Percentiles rank a stretch among this genome's conserved stretches.
phyloP scores from a whole-genome alignment of 2,113 vertebrate species.

The Merops nubicus region DNA sequence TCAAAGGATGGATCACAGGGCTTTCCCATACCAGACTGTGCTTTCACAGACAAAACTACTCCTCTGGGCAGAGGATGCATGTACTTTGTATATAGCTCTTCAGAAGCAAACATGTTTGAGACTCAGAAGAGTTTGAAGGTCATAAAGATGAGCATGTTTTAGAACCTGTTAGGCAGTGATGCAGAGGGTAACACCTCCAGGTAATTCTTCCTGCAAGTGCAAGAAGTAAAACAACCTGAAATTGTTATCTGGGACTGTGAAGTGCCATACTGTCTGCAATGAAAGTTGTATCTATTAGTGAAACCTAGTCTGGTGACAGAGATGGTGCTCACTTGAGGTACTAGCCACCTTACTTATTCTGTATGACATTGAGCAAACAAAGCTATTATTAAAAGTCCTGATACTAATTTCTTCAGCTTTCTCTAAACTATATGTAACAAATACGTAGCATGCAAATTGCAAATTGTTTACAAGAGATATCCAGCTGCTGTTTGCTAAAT shows the following conservation, averaged over 20 bases:
- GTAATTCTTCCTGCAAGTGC: background rate
- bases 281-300: background rate
- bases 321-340: background rate
- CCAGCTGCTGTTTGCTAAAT: background rate
- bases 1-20: background rate
- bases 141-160: background rate
- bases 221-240: background rate
- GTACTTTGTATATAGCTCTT: background rate
- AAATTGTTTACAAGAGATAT: background rate
- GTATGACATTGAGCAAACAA: background rate
- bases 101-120: background rate
- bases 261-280: fast-evolving
- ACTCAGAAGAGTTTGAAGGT: background rate
- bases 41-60: background rate
- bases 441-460: background rate
- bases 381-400: background rate
- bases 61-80: background rate
- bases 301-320: background rate
- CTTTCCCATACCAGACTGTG: background rate
- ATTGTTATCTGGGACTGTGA: background rate
- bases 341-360: background rate
- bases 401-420: background rate
- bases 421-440: background rate
- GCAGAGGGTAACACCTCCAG: background rate
- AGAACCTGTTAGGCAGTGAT: background rate